A percentile compares a stretch with the other conserved stretches of the same genome.
Evolutionary conservation across 2,113 vertebrate genomes (phyloP).

Genomic region (Upupa epops): DNA sequence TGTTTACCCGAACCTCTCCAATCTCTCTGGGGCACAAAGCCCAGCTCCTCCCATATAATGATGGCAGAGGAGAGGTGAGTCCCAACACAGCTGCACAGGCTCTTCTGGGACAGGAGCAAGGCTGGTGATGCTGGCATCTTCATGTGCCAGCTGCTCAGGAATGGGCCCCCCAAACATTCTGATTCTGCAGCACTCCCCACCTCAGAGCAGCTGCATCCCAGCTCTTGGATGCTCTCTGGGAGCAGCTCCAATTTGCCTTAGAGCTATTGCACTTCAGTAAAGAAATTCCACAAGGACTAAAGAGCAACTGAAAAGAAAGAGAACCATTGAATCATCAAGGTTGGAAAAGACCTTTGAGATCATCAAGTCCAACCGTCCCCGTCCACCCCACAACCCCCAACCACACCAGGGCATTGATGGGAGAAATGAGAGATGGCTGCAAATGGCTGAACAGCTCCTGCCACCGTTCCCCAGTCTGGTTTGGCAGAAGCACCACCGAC

Average conservation of each 20-base stretch:
- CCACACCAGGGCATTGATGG: neutral
- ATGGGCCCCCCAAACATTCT: neutral
- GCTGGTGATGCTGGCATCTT: neutral
- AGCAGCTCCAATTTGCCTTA: slow-evolving; percentile 34
- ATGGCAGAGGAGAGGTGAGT: neutral
- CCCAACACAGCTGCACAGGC: neutral
- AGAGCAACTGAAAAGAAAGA: slow-evolving; percentile 3
- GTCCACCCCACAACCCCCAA: too few species aligned
- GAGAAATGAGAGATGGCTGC: neutral
- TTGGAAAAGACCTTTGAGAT: too few species aligned
- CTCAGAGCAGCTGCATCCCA: neutral
- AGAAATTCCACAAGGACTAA: slow-evolving; percentile 3
- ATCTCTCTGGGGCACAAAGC: neutral
- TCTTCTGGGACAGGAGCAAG: neutral
- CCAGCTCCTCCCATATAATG: neutral
- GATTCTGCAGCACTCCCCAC: neutral
- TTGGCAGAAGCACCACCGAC: neutral
- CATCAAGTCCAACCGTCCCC: too few species aligned
- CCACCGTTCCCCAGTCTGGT: neutral
- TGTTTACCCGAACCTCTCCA: neutral
- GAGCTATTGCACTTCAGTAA: neutral
- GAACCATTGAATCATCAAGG: neutral
- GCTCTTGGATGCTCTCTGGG: slow-evolving; percentile 35
- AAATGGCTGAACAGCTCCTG: neutral
- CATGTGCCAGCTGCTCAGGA: neutral